Percentiles rank a stretch among this genome's conserved stretches.
Conservation (phyloP, 2,113 vertebrate species). For the Anarrhichthys ocellatus region DNA sequence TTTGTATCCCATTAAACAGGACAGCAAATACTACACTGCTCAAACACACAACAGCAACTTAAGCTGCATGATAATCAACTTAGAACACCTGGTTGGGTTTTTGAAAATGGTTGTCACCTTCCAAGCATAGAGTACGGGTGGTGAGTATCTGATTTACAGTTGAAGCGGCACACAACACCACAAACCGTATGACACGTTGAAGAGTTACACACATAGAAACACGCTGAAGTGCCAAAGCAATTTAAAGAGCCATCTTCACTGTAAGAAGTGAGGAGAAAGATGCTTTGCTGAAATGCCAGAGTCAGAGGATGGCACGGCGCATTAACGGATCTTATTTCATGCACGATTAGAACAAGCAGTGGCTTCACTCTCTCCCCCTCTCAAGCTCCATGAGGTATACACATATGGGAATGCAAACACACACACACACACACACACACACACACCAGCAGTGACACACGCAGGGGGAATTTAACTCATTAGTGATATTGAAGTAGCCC, state of each 20-base stretch:
- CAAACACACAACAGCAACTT: no score
- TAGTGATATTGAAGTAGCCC: slow-evolving; percentile 17
- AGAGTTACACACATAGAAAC: background rate
- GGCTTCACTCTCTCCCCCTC: slow-evolving; percentile 9
- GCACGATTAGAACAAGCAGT: slow-evolving; percentile 32
- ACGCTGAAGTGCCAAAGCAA: slow-evolving; percentile 27
- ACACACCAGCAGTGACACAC: background rate
- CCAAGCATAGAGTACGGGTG: background rate
- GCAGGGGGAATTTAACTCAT: slow-evolving; percentile 3
- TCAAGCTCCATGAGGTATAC: slow-evolving; percentile 16
- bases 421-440: background rate
- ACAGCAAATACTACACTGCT: no score
- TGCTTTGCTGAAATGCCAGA: slow-evolving; percentile 7
- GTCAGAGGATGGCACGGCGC: background rate
- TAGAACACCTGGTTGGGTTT: background rate
- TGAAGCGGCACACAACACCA: background rate
- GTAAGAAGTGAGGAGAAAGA: background rate
- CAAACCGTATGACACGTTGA: background rate
- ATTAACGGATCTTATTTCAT: slow-evolving; percentile 45
- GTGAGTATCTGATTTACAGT: background rate
- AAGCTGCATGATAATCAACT: background rate
- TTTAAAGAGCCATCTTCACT: slow-evolving; percentile 2
- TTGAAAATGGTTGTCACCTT: background rate
- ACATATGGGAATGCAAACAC: slow-evolving; percentile 5
- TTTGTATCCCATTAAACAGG: no score